Evolutionary conservation across 2,888 invertebrate species (phyloP).

Genomic region (Pyrrhia umbra): DNA sequence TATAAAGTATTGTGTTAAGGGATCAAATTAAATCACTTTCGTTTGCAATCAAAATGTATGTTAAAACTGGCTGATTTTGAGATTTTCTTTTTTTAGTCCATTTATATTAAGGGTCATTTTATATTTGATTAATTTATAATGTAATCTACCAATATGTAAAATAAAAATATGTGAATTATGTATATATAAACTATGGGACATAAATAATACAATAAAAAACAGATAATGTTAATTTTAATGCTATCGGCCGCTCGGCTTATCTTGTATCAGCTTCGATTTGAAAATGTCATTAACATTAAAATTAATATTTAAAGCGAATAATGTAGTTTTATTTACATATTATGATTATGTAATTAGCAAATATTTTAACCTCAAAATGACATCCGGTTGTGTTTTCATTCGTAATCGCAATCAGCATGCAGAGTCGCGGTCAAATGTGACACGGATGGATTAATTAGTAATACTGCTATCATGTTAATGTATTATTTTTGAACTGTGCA

Average conservation of each 20-base stretch:
- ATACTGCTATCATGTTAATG: background rate
- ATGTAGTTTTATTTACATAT: background rate
- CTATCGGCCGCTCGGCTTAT: background rate
- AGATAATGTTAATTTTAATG: no score
- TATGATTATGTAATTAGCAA: conserved; percentile 9
- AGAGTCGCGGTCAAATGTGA: conserved; percentile 5
- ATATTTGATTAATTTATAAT: no score
- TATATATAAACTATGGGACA: no score
- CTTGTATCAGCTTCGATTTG: background rate
- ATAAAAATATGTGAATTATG: no score
- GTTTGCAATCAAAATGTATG: no score
- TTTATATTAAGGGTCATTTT: no score
- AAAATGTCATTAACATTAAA: background rate
- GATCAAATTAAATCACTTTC: no score
- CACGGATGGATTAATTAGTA: conserved; percentile 25
- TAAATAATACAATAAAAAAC: no score
- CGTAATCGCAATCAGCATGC: conserved; percentile 25
- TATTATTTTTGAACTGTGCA: background rate
- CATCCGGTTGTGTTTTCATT: conserved; percentile 11
- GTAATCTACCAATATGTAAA: no score
- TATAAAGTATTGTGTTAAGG: no score
- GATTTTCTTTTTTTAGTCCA: no score
- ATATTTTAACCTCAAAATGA: conserved; percentile 17
- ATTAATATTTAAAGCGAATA: background rate
- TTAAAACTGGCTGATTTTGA: no score